Percentiles rank a stretch among this genome's conserved stretches.
These are phyloP conservation scores for Rallus crepitans DNA, from an alignment of 2,797 vertebrate genomes.

Conservation along the genomic window DNA sequence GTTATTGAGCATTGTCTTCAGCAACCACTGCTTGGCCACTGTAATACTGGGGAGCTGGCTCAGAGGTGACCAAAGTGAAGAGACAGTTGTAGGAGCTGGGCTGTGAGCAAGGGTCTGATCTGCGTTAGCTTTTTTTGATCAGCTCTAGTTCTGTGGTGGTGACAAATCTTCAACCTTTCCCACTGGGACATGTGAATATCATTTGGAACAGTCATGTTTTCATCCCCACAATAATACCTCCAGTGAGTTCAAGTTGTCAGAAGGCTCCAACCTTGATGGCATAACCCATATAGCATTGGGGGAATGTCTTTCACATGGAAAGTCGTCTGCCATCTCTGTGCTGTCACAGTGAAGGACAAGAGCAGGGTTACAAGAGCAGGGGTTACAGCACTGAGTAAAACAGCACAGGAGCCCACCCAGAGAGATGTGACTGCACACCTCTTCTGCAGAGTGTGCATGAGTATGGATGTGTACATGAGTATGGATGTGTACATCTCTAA, in stretches of 20 bases:
- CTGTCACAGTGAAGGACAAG: not conserved
- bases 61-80: not conserved
- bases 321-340: not conserved
- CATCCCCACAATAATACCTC: not conserved
- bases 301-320: not conserved
- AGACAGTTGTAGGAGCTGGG: not conserved
- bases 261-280: not conserved
- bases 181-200: not conserved
- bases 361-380: not conserved
- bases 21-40: not conserved
- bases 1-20: not conserved
- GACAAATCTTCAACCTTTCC: not conserved
- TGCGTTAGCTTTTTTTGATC: not conserved
- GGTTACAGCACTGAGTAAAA: not conserved
- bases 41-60: not conserved
- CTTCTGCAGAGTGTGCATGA: not conserved
- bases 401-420: not conserved
- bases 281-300: fast-evolving
- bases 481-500: not conserved
- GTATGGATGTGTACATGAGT: not conserved
- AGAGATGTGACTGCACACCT: not conserved
- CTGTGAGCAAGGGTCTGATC: not conserved
- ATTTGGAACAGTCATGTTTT: not conserved
- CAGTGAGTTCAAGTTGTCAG: not conserved
- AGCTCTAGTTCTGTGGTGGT: not conserved